Evolutionary conservation across 2,888 invertebrate species (phyloP), one percentile per base, ranked within the genome.

Genomic region (Phyllotreta cruciferae): DNA sequence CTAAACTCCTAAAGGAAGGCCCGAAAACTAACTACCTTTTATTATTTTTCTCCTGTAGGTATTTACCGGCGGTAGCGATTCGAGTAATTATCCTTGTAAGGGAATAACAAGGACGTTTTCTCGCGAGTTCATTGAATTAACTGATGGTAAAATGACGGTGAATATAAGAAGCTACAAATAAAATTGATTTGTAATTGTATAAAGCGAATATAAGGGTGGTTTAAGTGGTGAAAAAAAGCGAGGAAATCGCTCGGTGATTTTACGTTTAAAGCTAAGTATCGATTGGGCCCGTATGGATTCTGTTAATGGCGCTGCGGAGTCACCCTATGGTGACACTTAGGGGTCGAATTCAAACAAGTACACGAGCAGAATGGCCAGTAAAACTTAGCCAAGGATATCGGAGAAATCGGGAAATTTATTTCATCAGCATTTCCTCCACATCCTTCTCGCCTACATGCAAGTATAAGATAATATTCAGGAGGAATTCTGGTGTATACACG

Each of bases 211-310:
- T 6, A 53, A 38, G 24, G 24, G 24, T 4, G 24, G 24, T 24
- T 24, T 1, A 24, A 24, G 24, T 24, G 24, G 24, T 24, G 24
- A 24, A 24, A 24, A 24, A 24, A 24, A 24, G 24, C 24, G 24
- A 4, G 10, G 37, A 50, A 58, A 58, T 58, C 50, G 39, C 38
- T 52, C 37, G 14, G 36, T 58, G 58, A 50, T 58, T 58, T 58
- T 35, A 52, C 52, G 58, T 42, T 24, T 50, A 57, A n/a, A 58
- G 42, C 58, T 41, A 62, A 66, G 58, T 66, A 67, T 69, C 63
- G 69, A 69, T 69, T 69, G 65, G 53, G 56, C 66, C 66, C 65
- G 66, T 69, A 66, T 67, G 65, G 66, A 65, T 66, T 66, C 65
- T 66, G 69, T 69, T 69, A 66, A 68, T 69, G 64, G 66, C 57